A percentile compares a stretch with the other conserved stretches of the same genome.
phyloP scores from a whole-genome alignment of 2,113 vertebrate species.

The Progne subis region DNA sequence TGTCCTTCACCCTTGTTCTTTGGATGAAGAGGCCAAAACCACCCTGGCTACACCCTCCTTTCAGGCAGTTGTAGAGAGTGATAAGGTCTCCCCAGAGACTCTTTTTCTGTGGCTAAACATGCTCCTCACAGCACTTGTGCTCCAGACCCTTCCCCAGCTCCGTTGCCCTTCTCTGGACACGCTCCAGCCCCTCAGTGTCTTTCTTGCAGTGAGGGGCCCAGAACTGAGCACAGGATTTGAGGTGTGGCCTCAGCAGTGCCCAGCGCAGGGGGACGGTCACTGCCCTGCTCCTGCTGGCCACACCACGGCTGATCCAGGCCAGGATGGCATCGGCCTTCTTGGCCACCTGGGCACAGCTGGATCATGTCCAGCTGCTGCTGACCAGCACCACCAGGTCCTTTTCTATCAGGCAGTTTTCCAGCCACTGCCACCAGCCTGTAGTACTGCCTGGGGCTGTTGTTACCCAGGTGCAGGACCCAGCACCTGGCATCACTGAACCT shows the following conservation, averaged over 20 bases:
- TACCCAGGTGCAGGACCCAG: not conserved
- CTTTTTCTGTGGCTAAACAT: not conserved
- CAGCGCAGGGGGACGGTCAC: accelerated
- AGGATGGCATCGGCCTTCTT: not conserved
- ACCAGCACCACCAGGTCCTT: not conserved
- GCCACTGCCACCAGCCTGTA: not conserved
- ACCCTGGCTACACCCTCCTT: not conserved
- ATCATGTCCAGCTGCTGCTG: accelerated
- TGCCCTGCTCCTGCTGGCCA: not conserved
- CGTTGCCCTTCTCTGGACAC: accelerated
- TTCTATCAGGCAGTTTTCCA: not conserved
- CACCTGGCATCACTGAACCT: not conserved
- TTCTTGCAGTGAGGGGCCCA: not conserved
- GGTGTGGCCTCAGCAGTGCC: not conserved
- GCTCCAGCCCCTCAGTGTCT: not conserved
- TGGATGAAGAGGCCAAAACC: not conserved
- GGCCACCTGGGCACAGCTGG: not conserved
- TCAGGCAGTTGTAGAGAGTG: not conserved
- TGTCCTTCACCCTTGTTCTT: not conserved
- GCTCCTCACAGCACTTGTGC: not conserved
- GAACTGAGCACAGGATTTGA: not conserved
- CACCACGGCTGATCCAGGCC: accelerated
- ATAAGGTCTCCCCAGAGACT: not conserved
- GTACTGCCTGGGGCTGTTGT: not conserved
- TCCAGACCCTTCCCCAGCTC: not conserved